Percentiles rank a stretch among this genome's conserved stretches.
phyloP scores from a whole-genome alignment of 2,888 invertebrate genomes.

The Balanococcus diminutus region DNA sequence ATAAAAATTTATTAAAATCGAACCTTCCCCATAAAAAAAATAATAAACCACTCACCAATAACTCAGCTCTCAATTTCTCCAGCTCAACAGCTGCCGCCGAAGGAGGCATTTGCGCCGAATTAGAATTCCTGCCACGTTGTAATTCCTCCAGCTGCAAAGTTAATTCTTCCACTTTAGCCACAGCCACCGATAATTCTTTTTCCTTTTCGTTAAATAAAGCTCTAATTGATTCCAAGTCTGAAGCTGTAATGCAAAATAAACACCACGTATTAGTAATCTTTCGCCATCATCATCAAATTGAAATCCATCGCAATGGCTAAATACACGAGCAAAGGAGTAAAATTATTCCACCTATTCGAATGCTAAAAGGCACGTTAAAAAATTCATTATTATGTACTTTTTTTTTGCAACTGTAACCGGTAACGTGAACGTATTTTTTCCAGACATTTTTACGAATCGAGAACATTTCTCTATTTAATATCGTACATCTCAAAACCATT shows the following conservation, averaged over 20 bases:
- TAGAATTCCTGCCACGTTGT: slow-evolving; percentile 64
- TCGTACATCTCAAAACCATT: background rate
- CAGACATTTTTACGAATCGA: slow-evolving; percentile 6
- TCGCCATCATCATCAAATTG: background rate
- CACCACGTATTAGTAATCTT: background rate
- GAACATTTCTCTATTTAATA: slow-evolving; percentile 9
- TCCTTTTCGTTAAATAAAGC: slow-evolving; percentile 97
- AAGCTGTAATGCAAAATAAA: slow-evolving; percentile 68
- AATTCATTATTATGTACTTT: background rate
- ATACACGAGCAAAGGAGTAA: background rate
- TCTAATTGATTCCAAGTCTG: slow-evolving; percentile 94
- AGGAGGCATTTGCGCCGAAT: slow-evolving; percentile 63
- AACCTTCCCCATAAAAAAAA: no score
- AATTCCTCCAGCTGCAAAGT: slow-evolving; percentile 93
- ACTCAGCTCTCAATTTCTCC: slow-evolving; percentile 88
- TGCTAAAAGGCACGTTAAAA: background rate
- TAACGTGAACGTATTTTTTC: background rate
- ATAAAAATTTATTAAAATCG: no score
- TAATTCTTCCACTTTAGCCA: slow-evolving; percentile 95
- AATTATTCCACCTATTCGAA: background rate
- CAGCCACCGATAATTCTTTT: slow-evolving; percentile 94
- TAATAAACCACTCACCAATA: slow-evolving; percentile 73
- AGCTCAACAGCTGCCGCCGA: slow-evolving; percentile 83
- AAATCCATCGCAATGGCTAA: no score
- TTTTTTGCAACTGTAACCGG: background rate